Evolutionary conservation across 2,113 vertebrate species (phyloP).

Genomic region (Peromyscus maniculatus): DNA sequence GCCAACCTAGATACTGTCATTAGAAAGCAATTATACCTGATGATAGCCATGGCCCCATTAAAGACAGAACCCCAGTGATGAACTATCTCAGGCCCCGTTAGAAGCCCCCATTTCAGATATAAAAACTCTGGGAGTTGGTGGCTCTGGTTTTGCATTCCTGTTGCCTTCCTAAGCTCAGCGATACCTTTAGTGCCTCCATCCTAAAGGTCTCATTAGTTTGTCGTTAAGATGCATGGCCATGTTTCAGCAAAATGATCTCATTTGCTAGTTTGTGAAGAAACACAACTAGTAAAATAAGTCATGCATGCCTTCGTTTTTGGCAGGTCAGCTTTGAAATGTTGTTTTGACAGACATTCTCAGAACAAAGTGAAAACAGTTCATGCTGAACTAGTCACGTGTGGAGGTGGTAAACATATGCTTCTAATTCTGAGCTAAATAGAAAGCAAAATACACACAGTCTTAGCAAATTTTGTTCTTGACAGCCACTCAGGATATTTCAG

Average conservation of each 20-base stretch:
- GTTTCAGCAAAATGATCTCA: neutral
- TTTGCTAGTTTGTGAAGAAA: slow-evolving; percentile 31
- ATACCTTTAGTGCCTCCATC: slow-evolving; percentile 48
- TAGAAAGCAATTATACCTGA: slow-evolving; percentile 26
- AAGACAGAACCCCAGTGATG: slow-evolving; percentile 55
- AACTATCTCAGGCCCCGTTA: slow-evolving; percentile 8
- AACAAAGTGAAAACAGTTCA: slow-evolving; percentile 19
- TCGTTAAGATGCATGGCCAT: neutral
- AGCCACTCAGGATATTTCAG: slow-evolving; percentile 11
- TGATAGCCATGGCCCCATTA: neutral
- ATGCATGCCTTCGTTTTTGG: neutral
- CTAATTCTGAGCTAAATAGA: slow-evolving; percentile 45
- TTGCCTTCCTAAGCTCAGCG: slow-evolving; percentile 65
- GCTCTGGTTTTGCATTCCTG: slow-evolving; percentile 17
- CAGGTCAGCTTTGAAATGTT: slow-evolving; percentile 40
- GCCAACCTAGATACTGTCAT: neutral
- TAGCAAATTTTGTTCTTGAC: slow-evolving; percentile 33
- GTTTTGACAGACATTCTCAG: slow-evolving; percentile 28
- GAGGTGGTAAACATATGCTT: slow-evolving; percentile 54
- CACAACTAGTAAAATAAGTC: slow-evolving; percentile 29
- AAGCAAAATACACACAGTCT: slow-evolving; percentile 34
- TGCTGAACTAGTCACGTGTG: neutral
- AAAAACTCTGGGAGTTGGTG: neutral
- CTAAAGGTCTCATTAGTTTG: neutral
- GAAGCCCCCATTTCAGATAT: neutral